Percentiles rank a stretch among this genome's conserved stretches.
phyloP scores from a whole-genome alignment of 2,113 vertebrate genomes.

The Brachyhypopomus occidentalis region DNA sequence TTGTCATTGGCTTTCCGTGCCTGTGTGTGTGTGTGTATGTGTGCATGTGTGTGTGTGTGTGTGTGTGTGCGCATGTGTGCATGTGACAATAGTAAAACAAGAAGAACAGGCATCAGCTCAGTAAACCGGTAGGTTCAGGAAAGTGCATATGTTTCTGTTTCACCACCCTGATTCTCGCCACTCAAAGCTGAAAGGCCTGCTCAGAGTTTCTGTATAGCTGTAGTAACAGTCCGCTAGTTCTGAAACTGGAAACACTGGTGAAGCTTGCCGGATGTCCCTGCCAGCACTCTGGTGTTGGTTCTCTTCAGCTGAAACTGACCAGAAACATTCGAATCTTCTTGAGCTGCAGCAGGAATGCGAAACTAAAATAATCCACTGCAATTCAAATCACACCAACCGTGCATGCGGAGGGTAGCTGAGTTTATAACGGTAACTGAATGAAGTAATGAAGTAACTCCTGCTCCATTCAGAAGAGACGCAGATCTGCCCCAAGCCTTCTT shows the following conservation, averaged over 20 bases:
- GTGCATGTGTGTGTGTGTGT: not conserved
- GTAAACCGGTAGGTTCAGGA: not conserved
- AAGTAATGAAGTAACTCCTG: too few species aligned
- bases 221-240: too few species aligned
- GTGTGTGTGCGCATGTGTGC: not conserved
- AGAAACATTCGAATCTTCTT: too few species aligned
- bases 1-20: not conserved
- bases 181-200: too few species aligned
- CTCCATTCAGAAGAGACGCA: conserved; percentile 21
- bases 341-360: too few species aligned
- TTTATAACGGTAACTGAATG: too few species aligned
- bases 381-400: not conserved
- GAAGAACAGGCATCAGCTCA: conserved; percentile 3
- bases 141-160: not conserved
- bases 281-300: too few species aligned
- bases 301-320: not conserved
- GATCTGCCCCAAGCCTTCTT: conserved; percentile 14
- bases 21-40: not conserved
- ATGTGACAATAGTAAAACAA: not conserved
- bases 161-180: not conserved
- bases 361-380: not conserved
- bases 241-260: too few species aligned
- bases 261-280: too few species aligned
- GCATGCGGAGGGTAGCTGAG: too few species aligned
- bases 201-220: too few species aligned